Conservation (phyloP, 2,113 vertebrate genomes). For the Xerus inauris region DNA sequence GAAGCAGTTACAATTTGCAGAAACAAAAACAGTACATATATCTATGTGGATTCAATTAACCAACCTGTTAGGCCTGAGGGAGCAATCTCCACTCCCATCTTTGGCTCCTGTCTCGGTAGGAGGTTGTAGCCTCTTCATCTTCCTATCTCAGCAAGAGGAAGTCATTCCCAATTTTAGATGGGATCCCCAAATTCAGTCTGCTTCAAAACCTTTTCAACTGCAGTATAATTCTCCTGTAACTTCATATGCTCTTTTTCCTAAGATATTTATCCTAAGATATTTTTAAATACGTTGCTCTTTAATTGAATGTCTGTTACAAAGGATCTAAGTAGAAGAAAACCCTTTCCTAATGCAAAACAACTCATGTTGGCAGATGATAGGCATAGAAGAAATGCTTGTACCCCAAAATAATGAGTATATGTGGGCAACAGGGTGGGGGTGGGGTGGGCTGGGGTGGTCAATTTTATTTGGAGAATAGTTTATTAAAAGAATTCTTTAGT, state of each 20-base stretch:
- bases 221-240: not conserved
- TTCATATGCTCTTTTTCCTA: not conserved
- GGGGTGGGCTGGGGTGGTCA: no score
- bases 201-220: not conserved
- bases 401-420: not conserved
- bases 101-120: no score
- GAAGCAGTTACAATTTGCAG: no score
- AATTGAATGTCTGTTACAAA: not conserved
- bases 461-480: not conserved
- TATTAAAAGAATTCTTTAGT: no score
- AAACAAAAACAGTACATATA: no score
- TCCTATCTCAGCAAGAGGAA: no score
- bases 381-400: not conserved
- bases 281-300: not conserved
- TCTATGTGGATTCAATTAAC: no score
- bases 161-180: no score
- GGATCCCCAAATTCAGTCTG: no score
- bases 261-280: not conserved
- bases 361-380: not conserved
- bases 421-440: accelerated
- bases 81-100: no score
- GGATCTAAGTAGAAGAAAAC: not conserved
- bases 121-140: no score
- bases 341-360: not conserved
- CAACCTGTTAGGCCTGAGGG: no score